These are phyloP conservation scores for Dexiosoma caninum DNA, from an alignment of 2,888 invertebrate species.

Conservation along the genomic window DNA sequence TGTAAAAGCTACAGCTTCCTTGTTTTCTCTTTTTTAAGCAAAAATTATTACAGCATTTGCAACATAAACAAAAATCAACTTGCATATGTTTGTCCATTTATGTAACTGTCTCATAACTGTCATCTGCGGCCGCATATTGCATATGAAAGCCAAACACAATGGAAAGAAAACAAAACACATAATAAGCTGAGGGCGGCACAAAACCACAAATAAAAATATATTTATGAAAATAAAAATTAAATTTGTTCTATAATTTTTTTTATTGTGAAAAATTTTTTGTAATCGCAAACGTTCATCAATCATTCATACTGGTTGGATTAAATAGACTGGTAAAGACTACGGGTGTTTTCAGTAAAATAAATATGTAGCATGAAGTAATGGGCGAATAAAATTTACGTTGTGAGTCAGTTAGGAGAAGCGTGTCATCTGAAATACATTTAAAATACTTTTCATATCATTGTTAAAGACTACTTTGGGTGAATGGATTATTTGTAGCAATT, in stretches of 20 bases:
- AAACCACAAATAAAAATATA: slow-evolving; percentile 1
- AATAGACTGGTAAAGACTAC: too few relatives aligned
- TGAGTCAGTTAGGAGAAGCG: too few relatives aligned
- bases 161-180: neutral
- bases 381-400: too few relatives aligned
- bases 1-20: too few relatives aligned
- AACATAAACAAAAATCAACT: neutral
- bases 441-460: too few relatives aligned
- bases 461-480: too few relatives aligned
- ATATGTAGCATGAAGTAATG: too few relatives aligned
- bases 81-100: neutral
- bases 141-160: neutral
- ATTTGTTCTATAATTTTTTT: neutral
- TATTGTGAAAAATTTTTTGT: neutral
- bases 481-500: too few relatives aligned
- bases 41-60: neutral
- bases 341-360: too few relatives aligned
- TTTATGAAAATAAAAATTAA: neutral
- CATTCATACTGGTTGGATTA: neutral
- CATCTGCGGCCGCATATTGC: neutral
- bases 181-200: neutral
- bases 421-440: too few relatives aligned
- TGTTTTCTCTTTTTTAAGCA: neutral
- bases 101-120: slow-evolving; percentile 10
- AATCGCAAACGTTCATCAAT: neutral